These are phyloP conservation scores for Cyprinella venusta DNA, from an alignment of 2,797 vertebrate genomes.

Conservation along the genomic window DNA sequence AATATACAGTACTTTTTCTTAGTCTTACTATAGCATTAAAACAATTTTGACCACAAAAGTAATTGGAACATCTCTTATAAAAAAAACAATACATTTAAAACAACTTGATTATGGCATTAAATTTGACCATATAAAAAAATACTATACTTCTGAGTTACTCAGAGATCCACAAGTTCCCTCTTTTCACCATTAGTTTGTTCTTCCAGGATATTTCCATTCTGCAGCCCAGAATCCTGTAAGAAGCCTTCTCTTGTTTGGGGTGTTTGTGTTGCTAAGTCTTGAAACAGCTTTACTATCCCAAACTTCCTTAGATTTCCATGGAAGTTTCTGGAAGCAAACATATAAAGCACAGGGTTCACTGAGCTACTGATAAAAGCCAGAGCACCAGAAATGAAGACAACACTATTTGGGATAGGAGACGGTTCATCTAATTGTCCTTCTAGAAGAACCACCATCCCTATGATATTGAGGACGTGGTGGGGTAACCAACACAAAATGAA, in stretches of 20 bases:
- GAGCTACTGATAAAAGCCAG: slow-evolving; percentile 75
- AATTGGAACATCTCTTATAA: not conserved
- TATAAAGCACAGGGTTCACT: slow-evolving; percentile 74
- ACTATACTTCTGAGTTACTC: not conserved
- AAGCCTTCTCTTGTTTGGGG: slow-evolving; percentile 40
- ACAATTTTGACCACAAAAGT: not conserved
- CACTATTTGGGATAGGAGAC: slow-evolving; percentile 1
- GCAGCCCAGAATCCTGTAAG: slow-evolving; percentile 1
- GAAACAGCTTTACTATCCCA: slow-evolving; percentile 74
- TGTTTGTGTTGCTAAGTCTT: slow-evolving; percentile 70
- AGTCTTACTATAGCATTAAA: not conserved
- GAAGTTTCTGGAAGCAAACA: slow-evolving; percentile 75
- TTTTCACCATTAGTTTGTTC: not conserved
- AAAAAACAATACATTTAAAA: not conserved
- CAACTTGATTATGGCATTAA: not conserved
- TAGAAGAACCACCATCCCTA: slow-evolving; percentile 61
- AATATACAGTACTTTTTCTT: not conserved
- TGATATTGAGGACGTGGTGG: slow-evolving; percentile 73
- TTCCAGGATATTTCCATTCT: not conserved
- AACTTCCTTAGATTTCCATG: slow-evolving; percentile 68
- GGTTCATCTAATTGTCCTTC: not conserved
- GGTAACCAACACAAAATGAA: slow-evolving; percentile 77
- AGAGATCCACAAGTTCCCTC: not conserved
- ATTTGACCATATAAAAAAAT: not conserved
- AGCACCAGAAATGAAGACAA: slow-evolving; percentile 67